These are phyloP conservation scores for Galeopterus variegatus DNA, from an alignment of 2,113 vertebrate genomes.

Conservation along the genomic window DNA sequence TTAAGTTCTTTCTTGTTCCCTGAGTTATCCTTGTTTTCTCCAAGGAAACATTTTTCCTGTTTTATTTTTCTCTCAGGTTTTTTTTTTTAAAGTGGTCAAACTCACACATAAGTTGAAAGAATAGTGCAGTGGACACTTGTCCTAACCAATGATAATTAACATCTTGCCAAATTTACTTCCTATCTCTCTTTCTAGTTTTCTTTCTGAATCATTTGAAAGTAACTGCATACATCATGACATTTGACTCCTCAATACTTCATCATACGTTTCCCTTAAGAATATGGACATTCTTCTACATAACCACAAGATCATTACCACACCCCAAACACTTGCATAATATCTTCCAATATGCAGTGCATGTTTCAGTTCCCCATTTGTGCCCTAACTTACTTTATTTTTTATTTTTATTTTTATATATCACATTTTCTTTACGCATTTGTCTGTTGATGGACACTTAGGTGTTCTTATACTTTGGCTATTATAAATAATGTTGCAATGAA, in stretches of 20 bases:
- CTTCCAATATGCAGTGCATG: neutral
- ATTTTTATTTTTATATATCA: no score
- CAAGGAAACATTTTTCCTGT: neutral
- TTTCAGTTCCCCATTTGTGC: constrained; percentile 13
- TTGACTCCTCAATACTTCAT: neutral
- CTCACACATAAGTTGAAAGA: neutral
- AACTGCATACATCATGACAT: neutral
- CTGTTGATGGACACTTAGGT: no score
- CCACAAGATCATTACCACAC: neutral
- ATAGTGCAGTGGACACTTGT: neutral
- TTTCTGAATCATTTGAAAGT: neutral
- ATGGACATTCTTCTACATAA: neutral
- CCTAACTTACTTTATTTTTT: constrained; percentile 15
- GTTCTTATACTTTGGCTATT: no score
- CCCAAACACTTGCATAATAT: constrained; percentile 8
- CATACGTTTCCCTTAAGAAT: neutral
- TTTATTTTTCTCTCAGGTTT: constrained; percentile 14
- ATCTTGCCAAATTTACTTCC: neutral
- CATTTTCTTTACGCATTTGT: no score
- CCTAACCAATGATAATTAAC: neutral
- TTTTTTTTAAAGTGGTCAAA: constrained; percentile 20
- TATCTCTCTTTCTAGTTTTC: neutral
- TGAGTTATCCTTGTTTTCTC: neutral
- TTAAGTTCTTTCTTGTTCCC: neutral
- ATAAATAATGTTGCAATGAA: no score